Percentiles rank a stretch among this genome's conserved stretches.
phyloP scores from a whole-genome alignment of 2,888 invertebrate species.

The Xiphydria camelus region DNA sequence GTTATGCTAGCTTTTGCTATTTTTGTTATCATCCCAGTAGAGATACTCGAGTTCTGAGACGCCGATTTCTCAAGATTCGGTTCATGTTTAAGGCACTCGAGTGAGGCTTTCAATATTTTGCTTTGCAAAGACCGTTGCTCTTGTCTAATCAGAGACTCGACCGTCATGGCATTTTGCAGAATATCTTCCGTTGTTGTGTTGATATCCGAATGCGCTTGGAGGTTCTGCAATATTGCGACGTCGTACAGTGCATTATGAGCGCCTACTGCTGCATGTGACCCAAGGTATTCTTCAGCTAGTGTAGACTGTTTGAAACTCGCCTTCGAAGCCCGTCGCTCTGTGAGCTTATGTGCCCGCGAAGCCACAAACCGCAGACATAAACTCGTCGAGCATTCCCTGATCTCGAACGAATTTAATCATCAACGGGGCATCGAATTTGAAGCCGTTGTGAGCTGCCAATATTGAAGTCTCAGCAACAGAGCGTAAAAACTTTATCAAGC shows the following conservation, averaged over 20 bases:
- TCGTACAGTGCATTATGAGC: constrained; percentile 14
- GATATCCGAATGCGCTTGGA: constrained; percentile 6
- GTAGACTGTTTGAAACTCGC: constrained; percentile 6
- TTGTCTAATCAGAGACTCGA: background rate
- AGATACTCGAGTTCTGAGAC: too few species aligned
- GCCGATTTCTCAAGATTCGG: background rate
- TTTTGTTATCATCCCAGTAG: constrained; percentile 3
- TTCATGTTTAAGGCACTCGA: too few species aligned
- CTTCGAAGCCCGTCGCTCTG: constrained; percentile 8
- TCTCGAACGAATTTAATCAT: constrained; percentile 4
- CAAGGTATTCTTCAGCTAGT: constrained; percentile 10
- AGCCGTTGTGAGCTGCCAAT: constrained; percentile 14
- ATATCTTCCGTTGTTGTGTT: constrained; percentile 7
- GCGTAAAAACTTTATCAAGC: constrained; percentile 6
- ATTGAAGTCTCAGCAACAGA: constrained; percentile 5
- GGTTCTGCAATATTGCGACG: constrained; percentile 7
- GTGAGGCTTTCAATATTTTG: too few species aligned
- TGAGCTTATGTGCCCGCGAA: constrained; percentile 13
- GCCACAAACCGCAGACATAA: constrained; percentile 1
- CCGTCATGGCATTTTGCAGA: constrained; percentile 4
- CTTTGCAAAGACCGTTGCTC: constrained; percentile 4
- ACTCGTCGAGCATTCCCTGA: constrained; percentile 1
- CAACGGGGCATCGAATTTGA: constrained; percentile 11
- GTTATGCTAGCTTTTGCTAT: constrained; percentile 3
- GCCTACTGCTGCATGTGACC: background rate